Conservation (phyloP, 2,113 vertebrate species). For the Stercorarius parasiticus region DNA sequence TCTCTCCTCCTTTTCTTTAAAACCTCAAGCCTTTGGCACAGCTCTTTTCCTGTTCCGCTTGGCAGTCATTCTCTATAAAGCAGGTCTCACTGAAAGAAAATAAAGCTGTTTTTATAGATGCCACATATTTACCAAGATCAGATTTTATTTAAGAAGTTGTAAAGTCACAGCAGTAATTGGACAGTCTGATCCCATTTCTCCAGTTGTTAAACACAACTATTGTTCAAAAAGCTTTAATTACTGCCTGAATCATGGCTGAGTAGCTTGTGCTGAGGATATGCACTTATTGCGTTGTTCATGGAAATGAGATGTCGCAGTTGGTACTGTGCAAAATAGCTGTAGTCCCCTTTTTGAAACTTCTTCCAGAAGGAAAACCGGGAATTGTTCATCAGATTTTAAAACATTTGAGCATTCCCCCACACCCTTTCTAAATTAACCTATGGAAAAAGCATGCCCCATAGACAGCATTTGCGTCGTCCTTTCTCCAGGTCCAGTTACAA, state of each 20-base stretch:
- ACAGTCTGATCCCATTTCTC: conserved; percentile 6
- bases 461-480: not conserved
- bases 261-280: not conserved
- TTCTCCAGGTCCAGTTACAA: not conserved
- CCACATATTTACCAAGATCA: not conserved
- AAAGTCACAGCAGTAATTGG: not conserved
- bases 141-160: conserved; percentile 6
- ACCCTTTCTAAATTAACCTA: not conserved
- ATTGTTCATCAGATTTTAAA: not conserved
- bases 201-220: not conserved
- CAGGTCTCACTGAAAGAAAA: not conserved
- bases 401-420: not conserved
- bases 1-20: not conserved
- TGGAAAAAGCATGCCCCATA: not conserved
- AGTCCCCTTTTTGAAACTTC: not conserved
- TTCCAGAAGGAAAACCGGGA: not conserved
- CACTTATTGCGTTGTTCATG: not conserved
- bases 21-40: not conserved
- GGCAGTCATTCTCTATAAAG: not conserved
- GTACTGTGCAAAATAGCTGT: not conserved
- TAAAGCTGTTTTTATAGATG: not conserved
- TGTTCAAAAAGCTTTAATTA: not conserved
- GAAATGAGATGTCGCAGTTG: not conserved
- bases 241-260: not conserved
- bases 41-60: not conserved